phyloP scores from a whole-genome alignment of 2,888 invertebrate species.

The Conops quadrifasciatus region DNA sequence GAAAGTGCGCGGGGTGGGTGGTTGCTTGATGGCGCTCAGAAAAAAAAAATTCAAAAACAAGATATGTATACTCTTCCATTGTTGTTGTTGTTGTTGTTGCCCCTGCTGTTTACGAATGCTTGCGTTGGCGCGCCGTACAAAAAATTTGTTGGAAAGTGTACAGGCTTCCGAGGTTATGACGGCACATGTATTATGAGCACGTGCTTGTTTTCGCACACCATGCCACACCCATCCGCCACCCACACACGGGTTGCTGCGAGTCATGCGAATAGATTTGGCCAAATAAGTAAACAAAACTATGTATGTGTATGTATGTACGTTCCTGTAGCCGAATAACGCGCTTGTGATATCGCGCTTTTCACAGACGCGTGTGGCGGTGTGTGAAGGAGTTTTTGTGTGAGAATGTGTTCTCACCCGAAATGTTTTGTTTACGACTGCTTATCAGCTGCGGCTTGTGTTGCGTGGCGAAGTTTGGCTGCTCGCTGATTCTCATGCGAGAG shows the following conservation, averaged over 20 bases:
- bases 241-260: not conserved
- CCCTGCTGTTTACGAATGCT: no score
- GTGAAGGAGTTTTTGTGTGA: slow-evolving; percentile 1
- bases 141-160: not conserved
- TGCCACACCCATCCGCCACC: not conserved
- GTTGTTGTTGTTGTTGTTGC: no score
- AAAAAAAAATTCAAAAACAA: slow-evolving; percentile 15
- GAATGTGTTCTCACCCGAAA: slow-evolving; percentile 24
- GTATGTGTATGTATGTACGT: not conserved
- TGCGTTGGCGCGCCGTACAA: not conserved
- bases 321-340: slow-evolving; percentile 33
- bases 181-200: slow-evolving; percentile 22
- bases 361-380: not conserved
- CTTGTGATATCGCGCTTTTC: no score
- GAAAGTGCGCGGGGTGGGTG: not conserved
- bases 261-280: slow-evolving; percentile 6
- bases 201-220: slow-evolving; percentile 35
- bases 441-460: not conserved
- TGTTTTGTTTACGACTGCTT: slow-evolving; percentile 24
- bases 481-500: slow-evolving; percentile 44
- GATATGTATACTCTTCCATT: no score
- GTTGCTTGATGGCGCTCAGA: not conserved
- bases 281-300: slow-evolving; percentile 32
- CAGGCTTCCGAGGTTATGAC: slow-evolving; percentile 1
- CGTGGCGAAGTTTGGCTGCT: not conserved